Evolutionary conservation across 1,140 invertebrate genomes (phyloP).

Genomic region (Zaprionus taronus): DNA sequence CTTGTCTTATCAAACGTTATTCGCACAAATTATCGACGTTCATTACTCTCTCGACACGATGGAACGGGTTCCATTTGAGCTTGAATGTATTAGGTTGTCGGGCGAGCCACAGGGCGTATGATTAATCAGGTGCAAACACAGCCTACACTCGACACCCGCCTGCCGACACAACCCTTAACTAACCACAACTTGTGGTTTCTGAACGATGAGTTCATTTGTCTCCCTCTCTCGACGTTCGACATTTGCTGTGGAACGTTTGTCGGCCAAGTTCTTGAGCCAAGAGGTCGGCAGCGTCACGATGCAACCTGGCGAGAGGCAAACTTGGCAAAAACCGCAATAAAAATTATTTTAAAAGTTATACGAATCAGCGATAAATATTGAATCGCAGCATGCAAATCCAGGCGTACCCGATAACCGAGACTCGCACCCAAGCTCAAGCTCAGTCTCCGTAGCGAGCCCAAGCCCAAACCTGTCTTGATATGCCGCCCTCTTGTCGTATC

Average conservation of each 20-base stretch:
- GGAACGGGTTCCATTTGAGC: slow-evolving; percentile 25
- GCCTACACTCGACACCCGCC: neutral
- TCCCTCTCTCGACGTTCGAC: neutral
- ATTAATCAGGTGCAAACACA: slow-evolving; percentile 43
- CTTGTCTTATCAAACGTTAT: slow-evolving; percentile 16
- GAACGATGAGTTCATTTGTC: neutral
- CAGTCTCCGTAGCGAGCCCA: neutral
- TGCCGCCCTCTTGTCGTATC: slow-evolving; percentile 16
- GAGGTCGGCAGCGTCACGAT: slow-evolving; percentile 22
- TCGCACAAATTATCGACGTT: slow-evolving; percentile 14
- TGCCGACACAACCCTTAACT: slow-evolving; percentile 11
- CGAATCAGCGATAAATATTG: neutral
- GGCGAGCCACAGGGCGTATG: slow-evolving; percentile 55
- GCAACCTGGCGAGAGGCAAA: neutral
- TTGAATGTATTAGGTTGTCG: neutral
- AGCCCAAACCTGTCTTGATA: slow-evolving; percentile 57
- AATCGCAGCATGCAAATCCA: slow-evolving; percentile 27
- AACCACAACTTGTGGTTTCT: slow-evolving; percentile 37
- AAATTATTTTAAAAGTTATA: slow-evolving; percentile 9
- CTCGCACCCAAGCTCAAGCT: neutral
- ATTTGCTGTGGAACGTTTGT: neutral
- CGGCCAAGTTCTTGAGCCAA: slow-evolving; percentile 18
- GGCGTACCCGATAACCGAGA: slow-evolving; percentile 8
- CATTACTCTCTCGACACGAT: slow-evolving; percentile 5
- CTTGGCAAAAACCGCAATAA: slow-evolving; percentile 11